These are phyloP conservation scores for Thunnus thynnus DNA, from an alignment of 2,113 vertebrate species.

Conservation along the genomic window DNA sequence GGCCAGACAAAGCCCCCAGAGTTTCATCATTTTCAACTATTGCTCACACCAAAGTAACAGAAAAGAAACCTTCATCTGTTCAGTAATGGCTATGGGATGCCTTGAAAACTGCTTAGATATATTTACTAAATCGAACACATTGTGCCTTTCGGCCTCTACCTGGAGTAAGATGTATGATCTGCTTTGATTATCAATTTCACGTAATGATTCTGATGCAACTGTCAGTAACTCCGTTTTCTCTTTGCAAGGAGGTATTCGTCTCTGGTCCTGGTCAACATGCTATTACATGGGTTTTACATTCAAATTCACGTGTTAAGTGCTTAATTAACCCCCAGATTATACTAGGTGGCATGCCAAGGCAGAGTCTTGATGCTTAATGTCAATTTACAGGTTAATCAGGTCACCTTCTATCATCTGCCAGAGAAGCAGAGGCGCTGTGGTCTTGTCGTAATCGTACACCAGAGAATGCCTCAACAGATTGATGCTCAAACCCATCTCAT, in stretches of 20 bases:
- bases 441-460: constrained; percentile 74
- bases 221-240: constrained; percentile 13
- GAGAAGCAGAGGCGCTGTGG: constrained; percentile 61
- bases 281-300: constrained; percentile 68
- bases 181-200: constrained; percentile 29
- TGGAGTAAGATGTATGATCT: constrained; percentile 29
- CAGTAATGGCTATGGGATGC: constrained; percentile 59
- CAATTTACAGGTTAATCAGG: constrained; percentile 85
- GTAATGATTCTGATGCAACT: constrained; percentile 20
- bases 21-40: constrained; percentile 84
- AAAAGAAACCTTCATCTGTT: constrained; percentile 72
- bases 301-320: constrained; percentile 78
- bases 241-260: constrained; percentile 26
- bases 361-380: constrained; percentile 80
- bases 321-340: constrained; percentile 81
- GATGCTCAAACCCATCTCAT: constrained; percentile 55
- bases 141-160: constrained; percentile 27
- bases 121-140: constrained; percentile 60
- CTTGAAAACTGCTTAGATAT: constrained; percentile 57
- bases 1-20: constrained; percentile 82
- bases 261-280: constrained; percentile 55
- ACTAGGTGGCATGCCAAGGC: constrained; percentile 69
- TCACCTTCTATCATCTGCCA: constrained; percentile 78
- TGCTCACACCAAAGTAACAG: constrained; percentile 75
- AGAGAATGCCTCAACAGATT: constrained; percentile 64